Percentiles rank a stretch among this genome's conserved stretches.
These are phyloP conservation scores for Sesamia inferens DNA, from an alignment of 2,888 invertebrate genomes.

Conservation along the genomic window DNA sequence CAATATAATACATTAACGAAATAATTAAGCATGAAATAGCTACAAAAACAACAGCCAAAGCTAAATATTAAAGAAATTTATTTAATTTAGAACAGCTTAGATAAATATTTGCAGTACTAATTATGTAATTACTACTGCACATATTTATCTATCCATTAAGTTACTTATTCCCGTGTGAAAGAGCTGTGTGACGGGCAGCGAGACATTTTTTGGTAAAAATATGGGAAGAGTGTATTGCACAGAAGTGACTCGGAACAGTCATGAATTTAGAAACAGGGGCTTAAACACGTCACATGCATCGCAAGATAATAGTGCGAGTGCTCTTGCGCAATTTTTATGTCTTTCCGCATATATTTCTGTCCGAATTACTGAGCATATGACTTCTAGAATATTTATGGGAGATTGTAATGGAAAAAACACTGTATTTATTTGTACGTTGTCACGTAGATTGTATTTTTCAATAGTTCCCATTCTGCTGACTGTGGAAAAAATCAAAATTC, in stretches of 20 bases:
- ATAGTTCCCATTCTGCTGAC: neutral
- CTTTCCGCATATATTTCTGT: constrained; percentile 52
- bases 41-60: constrained; percentile 64
- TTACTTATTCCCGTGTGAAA: constrained; percentile 70
- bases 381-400: constrained; percentile 41
- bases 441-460: neutral
- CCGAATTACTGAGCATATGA: constrained; percentile 42
- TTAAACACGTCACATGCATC: constrained; percentile 68
- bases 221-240: constrained; percentile 51
- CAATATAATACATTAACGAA: too few relatives aligned
- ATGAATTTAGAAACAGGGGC: constrained; percentile 67
- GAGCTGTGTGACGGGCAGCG: constrained; percentile 46
- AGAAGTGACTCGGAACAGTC: constrained; percentile 61
- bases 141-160: constrained; percentile 76
- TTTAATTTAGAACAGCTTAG: too few relatives aligned
- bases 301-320: constrained; percentile 62
- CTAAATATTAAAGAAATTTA: too few relatives aligned
- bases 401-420: constrained; percentile 36
- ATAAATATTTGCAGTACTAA: too few relatives aligned
- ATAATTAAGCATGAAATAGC: too few relatives aligned
- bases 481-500: neutral
- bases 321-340: constrained; percentile 57
- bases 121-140: constrained; percentile 75
- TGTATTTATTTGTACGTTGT: neutral
- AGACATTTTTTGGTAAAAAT: constrained; percentile 66